These are phyloP conservation scores for Caenorhabditis brenneri DNA, from an alignment of 1,140 invertebrate species.

Conservation along the genomic window DNA sequence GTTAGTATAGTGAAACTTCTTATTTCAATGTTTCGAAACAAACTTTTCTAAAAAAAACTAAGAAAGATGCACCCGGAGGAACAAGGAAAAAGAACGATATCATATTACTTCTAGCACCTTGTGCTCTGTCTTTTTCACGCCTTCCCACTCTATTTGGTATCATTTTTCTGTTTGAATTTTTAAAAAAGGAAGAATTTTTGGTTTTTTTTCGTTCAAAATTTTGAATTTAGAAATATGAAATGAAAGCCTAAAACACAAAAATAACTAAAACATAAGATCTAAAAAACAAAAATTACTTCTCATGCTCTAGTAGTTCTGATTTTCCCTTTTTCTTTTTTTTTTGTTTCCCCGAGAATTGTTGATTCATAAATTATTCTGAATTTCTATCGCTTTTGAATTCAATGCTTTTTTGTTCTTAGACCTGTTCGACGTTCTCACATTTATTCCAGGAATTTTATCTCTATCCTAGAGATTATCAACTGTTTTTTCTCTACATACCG, in stretches of 20 bases:
- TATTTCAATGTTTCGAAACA: neutral
- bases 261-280: neutral
- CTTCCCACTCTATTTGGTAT: constrained; percentile 39
- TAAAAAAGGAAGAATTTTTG: neutral
- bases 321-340: neutral
- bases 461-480: neutral
- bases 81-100: constrained; percentile 28
- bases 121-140: constrained; percentile 31
- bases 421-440: neutral
- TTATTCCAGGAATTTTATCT: neutral
- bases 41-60: neutral
- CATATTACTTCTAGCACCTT: constrained; percentile 33
- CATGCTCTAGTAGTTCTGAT: neutral
- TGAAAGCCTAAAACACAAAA: neutral
- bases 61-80: neutral
- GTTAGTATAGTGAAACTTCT: neutral
- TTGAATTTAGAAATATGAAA: neutral
- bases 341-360: neutral
- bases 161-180: neutral
- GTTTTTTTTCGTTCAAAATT: neutral
- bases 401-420: neutral
- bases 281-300: neutral
- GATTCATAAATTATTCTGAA: neutral
- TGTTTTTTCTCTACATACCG: neutral
- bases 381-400: neutral